phyloP scores from a whole-genome alignment of 1,140 invertebrate species.

The Macrosteles quadrilineatus region DNA sequence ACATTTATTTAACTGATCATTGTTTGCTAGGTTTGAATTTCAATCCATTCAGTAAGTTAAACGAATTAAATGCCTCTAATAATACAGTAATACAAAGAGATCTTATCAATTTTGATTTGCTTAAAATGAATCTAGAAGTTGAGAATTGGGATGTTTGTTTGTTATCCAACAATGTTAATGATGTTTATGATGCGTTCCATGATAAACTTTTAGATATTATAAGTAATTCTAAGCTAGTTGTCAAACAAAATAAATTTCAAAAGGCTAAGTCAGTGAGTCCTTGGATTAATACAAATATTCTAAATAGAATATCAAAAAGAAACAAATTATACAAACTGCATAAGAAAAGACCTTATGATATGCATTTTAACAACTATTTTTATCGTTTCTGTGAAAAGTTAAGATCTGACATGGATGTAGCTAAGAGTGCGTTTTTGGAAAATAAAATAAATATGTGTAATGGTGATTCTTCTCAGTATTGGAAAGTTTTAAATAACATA shows the following conservation, averaged over 20 bases:
- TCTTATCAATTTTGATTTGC: background rate
- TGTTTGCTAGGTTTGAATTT: conserved; percentile 9
- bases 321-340: conserved; percentile 14
- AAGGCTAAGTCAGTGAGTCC: conserved; percentile 25
- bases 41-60: background rate
- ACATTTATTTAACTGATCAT: background rate
- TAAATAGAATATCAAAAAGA: conserved; percentile 3
- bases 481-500: conserved; percentile 25
- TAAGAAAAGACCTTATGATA: conserved; percentile 23
- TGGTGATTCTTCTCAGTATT: conserved; percentile 12
- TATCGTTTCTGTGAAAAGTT: conserved; percentile 1
- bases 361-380: conserved; percentile 8
- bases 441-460: background rate
- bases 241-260: background rate
- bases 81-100: background rate
- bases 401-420: conserved; percentile 10
- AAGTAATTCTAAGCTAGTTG: conserved; percentile 5
- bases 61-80: background rate
- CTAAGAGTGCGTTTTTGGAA: conserved; percentile 6
- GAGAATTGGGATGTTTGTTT: background rate
- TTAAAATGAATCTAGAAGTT: background rate
- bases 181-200: conserved; percentile 12
- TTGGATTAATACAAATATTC: conserved; percentile 12
- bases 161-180: background rate
- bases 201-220: background rate